Base-by-base conservation (phyloP, 2,888 invertebrate genomes). In the Spisula solida region DNA sequence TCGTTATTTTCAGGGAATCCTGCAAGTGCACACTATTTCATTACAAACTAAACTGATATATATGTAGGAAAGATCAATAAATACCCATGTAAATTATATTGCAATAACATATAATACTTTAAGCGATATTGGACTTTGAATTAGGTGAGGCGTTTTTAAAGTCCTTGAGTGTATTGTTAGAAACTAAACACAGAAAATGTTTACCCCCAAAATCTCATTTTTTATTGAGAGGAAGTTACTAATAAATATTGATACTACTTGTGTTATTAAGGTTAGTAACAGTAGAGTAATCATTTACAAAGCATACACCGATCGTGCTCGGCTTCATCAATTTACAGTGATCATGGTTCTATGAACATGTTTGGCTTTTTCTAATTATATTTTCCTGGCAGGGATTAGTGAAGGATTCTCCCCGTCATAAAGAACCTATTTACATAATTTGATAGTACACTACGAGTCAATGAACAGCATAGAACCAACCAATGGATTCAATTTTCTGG, bases 401-500 rank as follows among this genome's bases (percentile, higher is more conserved):
- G 18, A 34, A 55, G 34, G 31, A 55, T 84, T 80, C 75, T 86
- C 82, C 81, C 34, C 75, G 55, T 82, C 79, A 83, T 83, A 82
- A 55, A 83, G 80, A 75, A 78, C 60, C 82, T 86, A 90, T 90
- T 90, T 88, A 86, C 88, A 90, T 90, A 90, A 90, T 90, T 90
- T 88, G 88, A 90, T 90, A 88, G 86, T 81, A 56, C 60, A 84
- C 41, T 82, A 31, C 81, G 82, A 81, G 70, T 70, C 81, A 88
- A 60, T 85, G 88, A 88, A 66, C 90, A 85, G n/a, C 60, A 55
- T 82, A 87, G 82, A 82, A 66, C 75, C 79, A 60, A 78, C 78
- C 81, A 87, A 81, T 80, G 80, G 90, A 82, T 88, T 90, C 90
- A 90, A 88, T 90, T 90, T 90, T 88, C 90, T 88, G 88, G 88